Base-by-base conservation (phyloP, 37 sponge, comb jelly and placozoan genomes). In the Halisarca cf. caerulea region DNA sequence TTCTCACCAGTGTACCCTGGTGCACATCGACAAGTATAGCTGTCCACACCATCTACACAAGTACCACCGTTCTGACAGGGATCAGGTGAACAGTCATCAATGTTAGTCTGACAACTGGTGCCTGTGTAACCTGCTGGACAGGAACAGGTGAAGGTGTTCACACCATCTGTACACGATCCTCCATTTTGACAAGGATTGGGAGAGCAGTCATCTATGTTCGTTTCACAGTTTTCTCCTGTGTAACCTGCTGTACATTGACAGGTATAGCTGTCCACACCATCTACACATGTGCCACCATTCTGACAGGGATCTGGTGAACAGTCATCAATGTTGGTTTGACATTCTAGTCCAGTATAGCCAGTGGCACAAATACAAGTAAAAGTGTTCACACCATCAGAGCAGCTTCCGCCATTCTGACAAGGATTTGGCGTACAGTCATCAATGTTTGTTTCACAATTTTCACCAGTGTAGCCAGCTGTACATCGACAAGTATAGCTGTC, bases 11-110 rank as follows among this genome's bases (percentile, higher is more conserved):
- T 78, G 23, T 58, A 85, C 18, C 86, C 86, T 23, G 37, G 33
- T 24, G 28, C 32, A 38, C 86, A 85, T 21, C 15, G 34, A 39
- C 86, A 85, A 1, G 30, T 35, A 84, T 70, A 83, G 20, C 32
- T 33, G 36, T 72, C 55, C 34, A 69, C 24, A 28, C 21, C 39
- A 75, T 18, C 43, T 20, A 54, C 28, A 24, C 84, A 83, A 17
- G 84, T 85, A 8, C 68, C 71, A 27, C 75, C 75, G 27, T 83
- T 83, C n/a, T n/a, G 11, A 83, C 84, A 83, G 2, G 84, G 84
- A 30, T 39, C 23, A 38, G 71, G 25, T 15, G 37, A n/a, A 44
- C 84, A 83, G 27, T 92, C 93, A 66, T 92, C 69, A 34, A 92
- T 86, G 41, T 92, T 91, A 27, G 39, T 37, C 44, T 83, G 66